Percentiles rank a stretch among this genome's conserved stretches.
Conservation (phyloP, 2,888 invertebrate genomes). For the Lasioglossum lativentre region DNA sequence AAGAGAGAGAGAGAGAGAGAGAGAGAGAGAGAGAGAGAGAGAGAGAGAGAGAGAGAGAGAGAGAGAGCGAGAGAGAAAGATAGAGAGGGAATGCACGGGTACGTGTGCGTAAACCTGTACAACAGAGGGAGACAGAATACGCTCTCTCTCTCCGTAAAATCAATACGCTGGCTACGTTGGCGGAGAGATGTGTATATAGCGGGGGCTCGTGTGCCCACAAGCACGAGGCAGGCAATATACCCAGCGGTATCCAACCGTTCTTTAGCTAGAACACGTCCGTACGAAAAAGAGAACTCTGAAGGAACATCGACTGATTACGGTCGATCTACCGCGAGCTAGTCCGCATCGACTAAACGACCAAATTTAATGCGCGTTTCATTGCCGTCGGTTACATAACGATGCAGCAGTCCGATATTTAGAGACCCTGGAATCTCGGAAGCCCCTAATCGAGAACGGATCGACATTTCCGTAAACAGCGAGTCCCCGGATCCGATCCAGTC, state of each 20-base stretch:
- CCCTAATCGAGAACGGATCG: slow-evolving; percentile 1
- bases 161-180: slow-evolving; percentile 74
- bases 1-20: slow-evolving; percentile 14
- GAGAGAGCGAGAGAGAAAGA: too few relatives aligned
- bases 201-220: slow-evolving; percentile 57
- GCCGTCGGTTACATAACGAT: slow-evolving; percentile 30
- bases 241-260: slow-evolving; percentile 52
- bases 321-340: not conserved
- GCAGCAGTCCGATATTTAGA: not conserved
- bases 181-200: slow-evolving; percentile 62
- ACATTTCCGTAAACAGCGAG: not conserved
- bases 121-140: slow-evolving; percentile 62
- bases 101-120: slow-evolving; percentile 42
- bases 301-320: not conserved
- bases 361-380: not conserved
- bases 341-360: not conserved
- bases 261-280: not conserved
- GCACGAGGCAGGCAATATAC: slow-evolving; percentile 59
- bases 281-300: not conserved
- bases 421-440: not conserved
- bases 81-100: slow-evolving; percentile 42
- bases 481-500: not conserved
- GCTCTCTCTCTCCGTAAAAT: slow-evolving; percentile 72
- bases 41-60: slow-evolving; percentile 20
- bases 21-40: slow-evolving; percentile 38